phyloP scores from a whole-genome alignment of 2,888 invertebrate genomes.

The Smittia aterrima region DNA sequence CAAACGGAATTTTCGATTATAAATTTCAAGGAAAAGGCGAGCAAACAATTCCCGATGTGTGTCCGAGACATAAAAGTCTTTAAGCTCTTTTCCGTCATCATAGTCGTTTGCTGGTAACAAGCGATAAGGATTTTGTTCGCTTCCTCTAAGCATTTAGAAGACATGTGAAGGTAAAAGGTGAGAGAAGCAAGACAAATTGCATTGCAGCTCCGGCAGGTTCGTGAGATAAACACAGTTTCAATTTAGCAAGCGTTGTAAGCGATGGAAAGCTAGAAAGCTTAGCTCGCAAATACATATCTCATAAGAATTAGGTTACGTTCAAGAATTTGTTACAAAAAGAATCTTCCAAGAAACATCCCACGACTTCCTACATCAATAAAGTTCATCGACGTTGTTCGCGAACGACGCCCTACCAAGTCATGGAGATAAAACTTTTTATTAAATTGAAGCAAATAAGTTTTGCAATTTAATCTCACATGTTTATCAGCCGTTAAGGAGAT shows the following conservation, averaged over 20 bases:
- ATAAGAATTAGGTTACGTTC: no score
- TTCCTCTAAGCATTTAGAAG: neutral
- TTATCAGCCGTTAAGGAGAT: no score
- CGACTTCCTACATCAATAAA: no score
- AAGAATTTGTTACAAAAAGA: no score
- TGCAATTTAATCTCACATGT: no score
- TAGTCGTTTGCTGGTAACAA: neutral
- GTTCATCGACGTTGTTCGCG: no score
- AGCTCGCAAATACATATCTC: no score
- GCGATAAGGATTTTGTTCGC: slow-evolving; percentile 31
- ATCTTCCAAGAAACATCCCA: no score
- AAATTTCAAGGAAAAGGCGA: neutral
- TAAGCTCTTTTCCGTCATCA: slow-evolving; percentile 28
- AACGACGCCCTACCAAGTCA: no score
- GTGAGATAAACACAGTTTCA: neutral
- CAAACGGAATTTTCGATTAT: neutral
- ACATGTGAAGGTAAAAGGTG: slow-evolving; percentile 1
- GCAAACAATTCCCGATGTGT: slow-evolving; percentile 16
- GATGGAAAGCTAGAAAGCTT: no score
- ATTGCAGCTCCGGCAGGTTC: neutral
- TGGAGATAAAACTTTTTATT: no score
- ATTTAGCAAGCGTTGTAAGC: neutral
- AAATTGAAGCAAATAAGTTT: no score
- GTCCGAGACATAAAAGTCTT: slow-evolving; percentile 23
- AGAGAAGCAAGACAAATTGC: slow-evolving; percentile 30